A percentile compares a stretch with the other conserved stretches of the same genome.
Evolutionary conservation across 1,140 invertebrate species (phyloP).

Genomic region (Archegozetes longisetosus): DNA sequence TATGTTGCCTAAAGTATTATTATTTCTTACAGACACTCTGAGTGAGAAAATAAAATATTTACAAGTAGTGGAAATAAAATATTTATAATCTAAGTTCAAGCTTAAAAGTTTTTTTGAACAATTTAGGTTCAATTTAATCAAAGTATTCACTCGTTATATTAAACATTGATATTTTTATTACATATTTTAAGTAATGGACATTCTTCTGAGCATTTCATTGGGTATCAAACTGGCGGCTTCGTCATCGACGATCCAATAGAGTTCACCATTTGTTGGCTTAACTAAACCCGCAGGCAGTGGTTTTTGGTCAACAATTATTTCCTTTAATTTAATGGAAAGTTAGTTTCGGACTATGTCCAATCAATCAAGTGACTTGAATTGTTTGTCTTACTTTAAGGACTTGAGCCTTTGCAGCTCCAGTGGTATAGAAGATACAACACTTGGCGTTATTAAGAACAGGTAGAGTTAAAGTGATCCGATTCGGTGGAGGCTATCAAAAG

Average conservation of each 20-base stretch:
- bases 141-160: neutral
- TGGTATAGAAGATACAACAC: constrained; percentile 62
- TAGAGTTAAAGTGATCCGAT: constrained; percentile 77
- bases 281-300: constrained; percentile 51
- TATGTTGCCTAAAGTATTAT: too few species aligned
- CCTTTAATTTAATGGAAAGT: constrained; percentile 36
- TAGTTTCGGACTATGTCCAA: neutral
- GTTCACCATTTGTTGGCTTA: constrained; percentile 44
- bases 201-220: neutral
- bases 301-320: constrained; percentile 46
- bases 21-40: too few species aligned
- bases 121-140: neutral
- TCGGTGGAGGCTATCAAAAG: constrained; percentile 49
- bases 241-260: constrained; percentile 63
- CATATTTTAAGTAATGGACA: neutral
- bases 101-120: neutral
- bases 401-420: constrained; percentile 69
- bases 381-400: constrained; percentile 61
- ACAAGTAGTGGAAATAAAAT: neutral
- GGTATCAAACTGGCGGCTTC: constrained; percentile 38
- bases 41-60: neutral
- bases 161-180: neutral
- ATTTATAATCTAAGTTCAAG: neutral
- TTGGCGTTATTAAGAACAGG: constrained; percentile 78
- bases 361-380: neutral